Evolutionary conservation across 1,140 invertebrate species (phyloP).

Genomic region (Zaprionus inermis): DNA sequence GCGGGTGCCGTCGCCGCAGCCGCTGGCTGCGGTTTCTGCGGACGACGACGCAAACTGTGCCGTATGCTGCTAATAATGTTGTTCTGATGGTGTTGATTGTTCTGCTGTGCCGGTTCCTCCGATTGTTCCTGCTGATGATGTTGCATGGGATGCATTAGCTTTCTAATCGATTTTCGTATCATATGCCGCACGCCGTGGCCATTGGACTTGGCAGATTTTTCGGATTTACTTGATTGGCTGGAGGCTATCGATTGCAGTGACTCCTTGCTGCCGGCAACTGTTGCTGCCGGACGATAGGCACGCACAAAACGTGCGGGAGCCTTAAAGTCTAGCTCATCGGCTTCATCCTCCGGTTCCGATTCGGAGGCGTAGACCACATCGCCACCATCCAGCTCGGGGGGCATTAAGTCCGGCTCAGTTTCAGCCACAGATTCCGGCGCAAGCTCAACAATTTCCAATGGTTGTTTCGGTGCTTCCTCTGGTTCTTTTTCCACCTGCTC

Average conservation of each 20-base stretch:
- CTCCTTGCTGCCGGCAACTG: slow-evolving; percentile 65
- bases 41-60: slow-evolving; percentile 73
- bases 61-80: slow-evolving; percentile 65
- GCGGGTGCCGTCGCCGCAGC: slow-evolving; percentile 13
- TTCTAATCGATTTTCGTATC: slow-evolving; percentile 78
- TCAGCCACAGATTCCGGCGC: neutral
- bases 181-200: slow-evolving; percentile 59
- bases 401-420: slow-evolving; percentile 8
- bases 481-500: neutral
- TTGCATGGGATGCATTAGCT: slow-evolving; percentile 67
- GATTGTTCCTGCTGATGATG: slow-evolving; percentile 3
- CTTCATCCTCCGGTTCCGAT: slow-evolving; percentile 53
- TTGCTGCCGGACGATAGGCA: slow-evolving; percentile 60
- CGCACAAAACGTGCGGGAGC: slow-evolving; percentile 76
- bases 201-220: slow-evolving; percentile 45
- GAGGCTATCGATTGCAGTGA: slow-evolving; percentile 62
- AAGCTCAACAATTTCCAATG: neutral
- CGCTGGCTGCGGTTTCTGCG: slow-evolving; percentile 46
- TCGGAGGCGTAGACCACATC: slow-evolving; percentile 80
- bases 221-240: slow-evolving; percentile 26
- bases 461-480: slow-evolving; percentile 14
- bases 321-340: slow-evolving; percentile 63
- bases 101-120: slow-evolving; percentile 24
- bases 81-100: slow-evolving; percentile 21
- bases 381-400: neutral